phyloP scores from a whole-genome alignment of 2,888 invertebrate genomes.

The Erannis defoliaria region DNA sequence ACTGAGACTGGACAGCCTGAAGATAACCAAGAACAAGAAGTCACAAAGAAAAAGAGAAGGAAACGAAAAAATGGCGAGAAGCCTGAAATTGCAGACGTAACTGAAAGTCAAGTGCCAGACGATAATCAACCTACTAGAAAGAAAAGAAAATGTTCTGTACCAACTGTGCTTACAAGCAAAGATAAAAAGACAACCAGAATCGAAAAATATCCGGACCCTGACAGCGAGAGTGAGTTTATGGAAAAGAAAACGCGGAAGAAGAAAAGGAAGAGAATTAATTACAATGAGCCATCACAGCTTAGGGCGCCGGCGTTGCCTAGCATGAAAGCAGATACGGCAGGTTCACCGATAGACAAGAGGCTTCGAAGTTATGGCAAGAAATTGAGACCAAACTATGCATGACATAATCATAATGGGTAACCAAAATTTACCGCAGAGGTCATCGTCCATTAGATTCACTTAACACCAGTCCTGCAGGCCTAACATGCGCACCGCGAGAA shows the following conservation, averaged over 20 bases:
- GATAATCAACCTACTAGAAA: background rate
- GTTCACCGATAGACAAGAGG: background rate
- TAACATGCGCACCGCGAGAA: too few species aligned
- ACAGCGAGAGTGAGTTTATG: slow-evolving; percentile 62
- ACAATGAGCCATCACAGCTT: background rate
- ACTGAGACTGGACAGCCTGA: background rate
- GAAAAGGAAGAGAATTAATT: background rate
- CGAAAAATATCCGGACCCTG: slow-evolving; percentile 41
- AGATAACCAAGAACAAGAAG: background rate
- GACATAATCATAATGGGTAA: background rate
- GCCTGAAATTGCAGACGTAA: background rate
- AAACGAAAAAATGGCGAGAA: too few species aligned
- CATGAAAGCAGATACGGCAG: too few species aligned
- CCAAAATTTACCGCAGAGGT: background rate
- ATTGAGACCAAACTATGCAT: background rate
- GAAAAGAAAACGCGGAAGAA: background rate
- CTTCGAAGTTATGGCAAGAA: background rate
- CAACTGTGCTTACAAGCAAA: slow-evolving; percentile 31
- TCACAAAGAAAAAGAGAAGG: background rate
- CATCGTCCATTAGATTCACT: background rate
- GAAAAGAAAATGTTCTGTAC: background rate
- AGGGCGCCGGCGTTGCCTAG: background rate
- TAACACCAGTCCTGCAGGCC: background rate
- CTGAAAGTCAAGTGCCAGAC: background rate
- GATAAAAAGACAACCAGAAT: slow-evolving; percentile 50